Base-by-base conservation (phyloP, 2,113 vertebrate genomes). In the Recurvirostra avosetta region DNA sequence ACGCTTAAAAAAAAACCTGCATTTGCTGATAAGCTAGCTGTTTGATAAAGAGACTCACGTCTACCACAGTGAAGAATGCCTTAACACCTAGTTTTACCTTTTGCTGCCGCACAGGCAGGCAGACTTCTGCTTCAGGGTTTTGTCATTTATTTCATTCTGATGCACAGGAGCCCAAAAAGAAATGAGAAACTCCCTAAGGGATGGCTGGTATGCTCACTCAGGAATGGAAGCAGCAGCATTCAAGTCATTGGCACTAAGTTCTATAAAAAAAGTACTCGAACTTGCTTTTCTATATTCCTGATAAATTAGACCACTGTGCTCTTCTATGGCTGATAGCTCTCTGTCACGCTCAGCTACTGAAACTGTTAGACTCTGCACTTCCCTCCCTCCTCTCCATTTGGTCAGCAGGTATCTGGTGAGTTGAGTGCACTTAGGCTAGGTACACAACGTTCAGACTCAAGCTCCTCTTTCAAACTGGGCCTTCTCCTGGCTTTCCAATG, bases 1-100 rank as follows among this genome's bases (percentile, higher is more conserved):
- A 15, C 6, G 9, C 15, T 77, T 72, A 21, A 38, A 91, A 76
- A 76, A 86, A 74, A 78, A 23, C 16, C 32, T 62, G 62, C 43
- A 47, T 62, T 86, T 95, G 9, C 47, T 55, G 30, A 70, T 83
- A 76, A 83, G 26, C 22, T 45, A 40, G 23, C 66, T 81, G 17
- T 47, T 75, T 61, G 30, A 72, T 49, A 65, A 29, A 61, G 8
- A 59, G 20, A 26, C 8, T 34, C 50, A 41, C 0, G 0, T 47
- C 61, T 71, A 20, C 47, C 36, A 18, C 36, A 29, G 5, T 8
- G 19, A 14, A 43, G 34, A 67, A 75, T 30, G 47, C 50, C 32
- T 59, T 23, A 70, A 67, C 26, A 34, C 53, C 59, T 30, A 56
- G 14, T 15, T 77, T 61, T 81, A 26, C 18, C n/a, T 63, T 67